Evolutionary conservation across 1,140 invertebrate species (phyloP).

Genomic region (Anthonomus grandis): DNA sequence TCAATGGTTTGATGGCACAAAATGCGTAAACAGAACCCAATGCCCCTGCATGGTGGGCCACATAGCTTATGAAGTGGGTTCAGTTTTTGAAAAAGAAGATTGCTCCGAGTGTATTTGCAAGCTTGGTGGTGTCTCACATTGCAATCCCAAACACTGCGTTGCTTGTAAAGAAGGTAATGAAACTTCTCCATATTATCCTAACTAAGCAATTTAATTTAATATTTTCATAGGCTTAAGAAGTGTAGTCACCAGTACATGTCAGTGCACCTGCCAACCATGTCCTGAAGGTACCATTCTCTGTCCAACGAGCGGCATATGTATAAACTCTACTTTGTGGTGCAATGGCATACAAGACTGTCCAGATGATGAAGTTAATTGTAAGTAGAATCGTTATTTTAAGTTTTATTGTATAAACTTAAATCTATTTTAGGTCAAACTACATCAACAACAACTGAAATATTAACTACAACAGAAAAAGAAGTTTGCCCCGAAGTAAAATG

Average conservation of each 20-base stretch:
- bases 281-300: conserved; percentile 62
- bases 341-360: conserved; percentile 79
- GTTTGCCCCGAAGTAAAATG: conserved; percentile 46
- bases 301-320: conserved; percentile 70
- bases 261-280: conserved; percentile 73
- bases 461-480: conserved; percentile 24
- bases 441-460: conserved; percentile 13
- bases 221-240: conserved; percentile 52
- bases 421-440: conserved; percentile 10
- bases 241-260: conserved; percentile 58
- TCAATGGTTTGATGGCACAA: conserved; percentile 67
- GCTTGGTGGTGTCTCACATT: conserved; percentile 64
- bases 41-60: conserved; percentile 75
- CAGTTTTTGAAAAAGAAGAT: conserved; percentile 62
- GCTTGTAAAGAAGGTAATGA: conserved; percentile 55
- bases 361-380: conserved; percentile 76
- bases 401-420: neutral
- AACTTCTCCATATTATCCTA: neutral
- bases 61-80: conserved; percentile 64
- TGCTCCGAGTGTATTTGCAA: conserved; percentile 77
- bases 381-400: neutral
- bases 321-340: conserved; percentile 71
- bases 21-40: conserved; percentile 63
- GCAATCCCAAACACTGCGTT: conserved; percentile 64
- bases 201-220: too few relatives aligned